These are phyloP conservation scores for Gallinago stenura DNA, from an alignment of 2,797 vertebrate genomes.

Conservation along the genomic window DNA sequence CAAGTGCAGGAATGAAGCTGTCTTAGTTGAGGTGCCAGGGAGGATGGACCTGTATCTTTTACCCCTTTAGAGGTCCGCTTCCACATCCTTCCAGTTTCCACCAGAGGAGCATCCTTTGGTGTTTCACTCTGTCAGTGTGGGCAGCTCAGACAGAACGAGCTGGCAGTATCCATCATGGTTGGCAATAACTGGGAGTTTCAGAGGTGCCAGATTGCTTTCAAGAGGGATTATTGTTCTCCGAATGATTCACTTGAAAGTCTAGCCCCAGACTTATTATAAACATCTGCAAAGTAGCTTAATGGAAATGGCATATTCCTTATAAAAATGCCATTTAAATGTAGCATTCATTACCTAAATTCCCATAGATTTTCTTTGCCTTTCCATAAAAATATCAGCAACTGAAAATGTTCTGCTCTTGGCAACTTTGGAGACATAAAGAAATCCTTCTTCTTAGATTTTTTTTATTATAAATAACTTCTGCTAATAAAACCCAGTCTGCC, in stretches of 20 bases:
- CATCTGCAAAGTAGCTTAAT: neutral
- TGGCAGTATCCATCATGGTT: neutral
- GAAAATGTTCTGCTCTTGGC: neutral
- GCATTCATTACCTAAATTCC: neutral
- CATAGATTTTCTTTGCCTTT: neutral
- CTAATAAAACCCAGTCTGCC: neutral
- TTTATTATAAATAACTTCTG: neutral
- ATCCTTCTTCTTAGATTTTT: neutral
- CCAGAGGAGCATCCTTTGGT: neutral
- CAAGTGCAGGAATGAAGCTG: fast-evolving
- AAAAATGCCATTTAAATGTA: neutral
- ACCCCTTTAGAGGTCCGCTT: neutral
- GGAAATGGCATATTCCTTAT: neutral
- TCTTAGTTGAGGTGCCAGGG: neutral
- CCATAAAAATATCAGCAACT: neutral
- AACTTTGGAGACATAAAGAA: neutral
- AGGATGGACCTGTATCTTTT: neutral
- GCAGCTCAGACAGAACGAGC: neutral
- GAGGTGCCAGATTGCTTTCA: neutral
- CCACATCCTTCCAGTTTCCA: neutral
- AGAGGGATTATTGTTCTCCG: neutral
- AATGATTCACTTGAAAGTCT: neutral
- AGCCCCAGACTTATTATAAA: neutral
- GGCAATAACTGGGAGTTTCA: neutral
- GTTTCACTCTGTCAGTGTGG: neutral